These are phyloP conservation scores for Ecliptopera silaceata DNA, from an alignment of 2,888 invertebrate genomes.

Conservation along the genomic window DNA sequence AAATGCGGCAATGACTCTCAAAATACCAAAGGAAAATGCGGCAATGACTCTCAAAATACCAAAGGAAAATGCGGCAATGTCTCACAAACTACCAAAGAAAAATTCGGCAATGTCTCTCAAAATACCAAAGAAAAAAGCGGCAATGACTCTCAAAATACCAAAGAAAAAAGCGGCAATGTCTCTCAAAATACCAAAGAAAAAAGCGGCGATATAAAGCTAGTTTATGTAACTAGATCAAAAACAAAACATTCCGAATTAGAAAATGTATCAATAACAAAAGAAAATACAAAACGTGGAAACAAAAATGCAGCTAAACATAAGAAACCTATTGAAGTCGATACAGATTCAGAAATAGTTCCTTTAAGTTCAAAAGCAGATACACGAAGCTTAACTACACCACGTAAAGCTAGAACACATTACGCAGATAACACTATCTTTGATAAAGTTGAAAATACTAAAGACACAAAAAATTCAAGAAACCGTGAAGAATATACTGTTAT, in stretches of 20 bases:
- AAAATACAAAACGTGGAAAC: neutral
- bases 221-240: constrained; percentile 7
- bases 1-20: too few relatives aligned
- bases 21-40: too few relatives aligned
- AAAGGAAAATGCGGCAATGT: too few relatives aligned
- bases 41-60: too few relatives aligned
- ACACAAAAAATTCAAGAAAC: neutral
- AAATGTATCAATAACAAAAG: neutral
- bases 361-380: neutral
- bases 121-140: neutral
- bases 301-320: neutral
- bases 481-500: neutral
- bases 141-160: too few relatives aligned
- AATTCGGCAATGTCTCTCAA: too few relatives aligned
- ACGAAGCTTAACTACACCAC: neutral
- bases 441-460: neutral
- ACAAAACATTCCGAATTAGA: neutral
- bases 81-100: too few relatives aligned
- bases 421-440: neutral
- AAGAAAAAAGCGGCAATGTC: too few relatives aligned
- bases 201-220: constrained; percentile 1
- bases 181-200: neutral
- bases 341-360: constrained; percentile 1
- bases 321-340: neutral
- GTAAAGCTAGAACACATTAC: neutral